Base-by-base conservation (phyloP, 2,888 invertebrate genomes). In the Epistrophe eligans region DNA sequence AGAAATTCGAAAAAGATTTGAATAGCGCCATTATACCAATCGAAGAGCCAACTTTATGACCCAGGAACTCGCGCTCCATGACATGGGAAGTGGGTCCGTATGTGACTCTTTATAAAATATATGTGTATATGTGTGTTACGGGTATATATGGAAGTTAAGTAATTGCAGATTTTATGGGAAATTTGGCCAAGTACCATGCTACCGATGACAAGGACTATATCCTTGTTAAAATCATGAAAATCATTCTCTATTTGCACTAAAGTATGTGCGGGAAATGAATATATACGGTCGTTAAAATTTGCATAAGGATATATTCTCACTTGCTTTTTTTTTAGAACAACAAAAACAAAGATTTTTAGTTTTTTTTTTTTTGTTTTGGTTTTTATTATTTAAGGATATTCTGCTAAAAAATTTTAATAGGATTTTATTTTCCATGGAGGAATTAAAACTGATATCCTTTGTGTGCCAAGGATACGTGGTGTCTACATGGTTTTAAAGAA, bases 1-100 rank as follows among this genome's bases (percentile, higher is more conserved):
- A 77, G 74, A 62, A 72, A 87, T 87, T 79, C 87, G 87, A 87
- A 87, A 87, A 83, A 87, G 87, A 87, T 87, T 87, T 87, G 83
- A 87, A 87, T 87, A 87, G 87, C 83, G 76, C 87, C 79, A 87
- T 87, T 87, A 70, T 70, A 87, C 66, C 79, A 87, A 87, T 87
- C 87, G 87, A 87, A 83, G 83, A 72, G 74, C 73, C 58, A 60
- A 81, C 71, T 84, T 84, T 84, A 84, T 84, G 60, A 76, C 52
- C 55, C 77, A 71, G 71, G 57, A 77, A 71, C 76, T 64, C 74
- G 62, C 73, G 52, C 50, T 40, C 50, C 52, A 32, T 32, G 55
- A 74, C 52, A 38, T 71, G n/a, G 55, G 52, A 52, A 43, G 35
- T 72, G 48, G 50, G 48, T 79, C 83, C 87, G 77, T 87, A 83